Percentiles rank a stretch among this genome's conserved stretches.
Evolutionary conservation across 1,140 invertebrate genomes (phyloP).

Genomic region (Drosophila prosaltans): DNA sequence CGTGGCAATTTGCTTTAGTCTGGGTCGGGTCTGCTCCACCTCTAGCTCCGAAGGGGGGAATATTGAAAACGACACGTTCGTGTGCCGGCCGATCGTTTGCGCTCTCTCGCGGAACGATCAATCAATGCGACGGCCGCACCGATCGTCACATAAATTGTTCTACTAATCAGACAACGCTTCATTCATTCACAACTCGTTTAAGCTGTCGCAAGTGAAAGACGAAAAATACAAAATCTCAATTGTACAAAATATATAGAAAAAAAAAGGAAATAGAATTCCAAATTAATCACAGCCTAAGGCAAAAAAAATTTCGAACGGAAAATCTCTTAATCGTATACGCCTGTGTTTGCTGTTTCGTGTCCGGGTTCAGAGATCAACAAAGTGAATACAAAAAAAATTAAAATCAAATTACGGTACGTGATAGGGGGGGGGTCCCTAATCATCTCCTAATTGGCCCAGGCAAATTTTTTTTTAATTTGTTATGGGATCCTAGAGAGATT

Average conservation of each 20-base stretch:
- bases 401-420: constrained; percentile 45
- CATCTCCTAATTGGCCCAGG: constrained; percentile 43
- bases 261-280: constrained; percentile 6
- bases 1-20: constrained; percentile 15
- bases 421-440: constrained; percentile 35
- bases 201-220: constrained; percentile 51
- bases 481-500: constrained; percentile 24
- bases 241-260: background rate
- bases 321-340: constrained; percentile 8
- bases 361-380: constrained; percentile 68
- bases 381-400: constrained; percentile 26
- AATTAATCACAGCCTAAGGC: constrained; percentile 12
- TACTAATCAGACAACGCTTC: constrained; percentile 62
- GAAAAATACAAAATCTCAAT: background rate
- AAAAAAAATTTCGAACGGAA: constrained; percentile 13
- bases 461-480: constrained; percentile 22
- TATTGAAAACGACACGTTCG: constrained; percentile 17
- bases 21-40: background rate
- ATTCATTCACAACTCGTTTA: constrained; percentile 80
- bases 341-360: constrained; percentile 41
- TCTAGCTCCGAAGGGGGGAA: constrained; percentile 15
- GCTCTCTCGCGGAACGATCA: constrained; percentile 51
- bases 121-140: constrained; percentile 37
- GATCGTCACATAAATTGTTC: constrained; percentile 69
- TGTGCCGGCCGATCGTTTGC: constrained; percentile 4